Percentiles rank a stretch among this genome's conserved stretches.
phyloP scores from a whole-genome alignment of 1,140 invertebrate genomes.

The Halesus radiatus region DNA sequence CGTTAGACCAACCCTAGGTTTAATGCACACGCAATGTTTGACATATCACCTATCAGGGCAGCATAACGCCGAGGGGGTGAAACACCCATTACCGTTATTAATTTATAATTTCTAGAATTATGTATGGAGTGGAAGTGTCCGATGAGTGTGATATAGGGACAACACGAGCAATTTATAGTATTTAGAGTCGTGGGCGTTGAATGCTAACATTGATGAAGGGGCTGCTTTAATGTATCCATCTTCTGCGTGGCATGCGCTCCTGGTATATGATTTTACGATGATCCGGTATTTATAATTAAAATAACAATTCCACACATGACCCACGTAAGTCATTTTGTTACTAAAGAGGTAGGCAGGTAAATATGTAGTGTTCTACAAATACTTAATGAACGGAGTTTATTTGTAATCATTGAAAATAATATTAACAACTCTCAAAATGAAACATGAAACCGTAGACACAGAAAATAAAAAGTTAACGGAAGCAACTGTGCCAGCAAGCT shows the following conservation, averaged over 20 bases:
- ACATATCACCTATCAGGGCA: conserved; percentile 44
- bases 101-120: conserved; percentile 56
- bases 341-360: no score
- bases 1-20: conserved; percentile 1
- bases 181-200: conserved; percentile 23
- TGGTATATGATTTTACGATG: not conserved
- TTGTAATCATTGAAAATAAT: no score
- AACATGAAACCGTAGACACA: no score
- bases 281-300: no score
- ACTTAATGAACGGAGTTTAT: no score
- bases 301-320: no score
- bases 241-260: conserved; percentile 20
- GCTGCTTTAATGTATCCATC: not conserved
- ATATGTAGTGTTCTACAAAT: no score
- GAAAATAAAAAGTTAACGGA: no score
- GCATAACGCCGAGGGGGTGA: conserved; percentile 22
- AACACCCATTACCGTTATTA: conserved; percentile 56
- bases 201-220: conserved; percentile 14
- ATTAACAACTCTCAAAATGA: no score
- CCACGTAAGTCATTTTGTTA: no score
- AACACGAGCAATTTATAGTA: conserved; percentile 41
- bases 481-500: no score
- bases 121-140: conserved; percentile 47
- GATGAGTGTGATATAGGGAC: conserved; percentile 41
- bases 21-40: conserved; percentile 48